Evolutionary conservation across 2,888 invertebrate species (phyloP), one percentile per base, ranked within the genome.

Genomic region (Anarsia innoxiella): DNA sequence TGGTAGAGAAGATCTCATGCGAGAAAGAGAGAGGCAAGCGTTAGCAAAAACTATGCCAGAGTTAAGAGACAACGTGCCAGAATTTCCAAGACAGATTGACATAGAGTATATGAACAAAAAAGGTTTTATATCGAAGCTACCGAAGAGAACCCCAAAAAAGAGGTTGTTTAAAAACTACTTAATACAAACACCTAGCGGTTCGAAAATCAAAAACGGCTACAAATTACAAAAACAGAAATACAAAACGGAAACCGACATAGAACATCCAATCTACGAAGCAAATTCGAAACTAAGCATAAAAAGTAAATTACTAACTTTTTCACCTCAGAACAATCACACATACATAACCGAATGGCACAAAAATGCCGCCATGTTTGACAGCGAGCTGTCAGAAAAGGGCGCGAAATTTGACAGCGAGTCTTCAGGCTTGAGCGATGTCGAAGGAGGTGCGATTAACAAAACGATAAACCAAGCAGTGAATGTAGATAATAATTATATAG

Each of bases 41-140:
- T 47, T 86, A 9, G 69, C 57, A 1, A 84, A 82, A 59, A 83
- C 84, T 0, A 85, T 86, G 85, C 85, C 85, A 0, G 69, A 76
- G 8, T 38, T 76, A 1, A 73, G 73, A 46, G 49, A 61, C 11
- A 53, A 54, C 1, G 37, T 79, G 8, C 85, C 86, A 0, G 83
- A 86, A 31, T 86, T 86, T 28, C 83, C 84, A 0, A 63, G 83
- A 27, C 86, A 86, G 39, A 84, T 83, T 5, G 47, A 64, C 27
- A 49, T 64, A 1, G 71, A 74, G 10, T 76, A 75, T 1, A 67
- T 52, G 3, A 19, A 69, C 0, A 55, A 46, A 25, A 74, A 63
- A 50, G 82, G 83, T 15, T 74, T 53, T 37, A 69, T 82, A 13
- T 50, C 41, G 1, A 84, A 83, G 63, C 35, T 76, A 12, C 53